Conservation (phyloP, 1,140 invertebrate genomes). For the Bombus ignitus region DNA sequence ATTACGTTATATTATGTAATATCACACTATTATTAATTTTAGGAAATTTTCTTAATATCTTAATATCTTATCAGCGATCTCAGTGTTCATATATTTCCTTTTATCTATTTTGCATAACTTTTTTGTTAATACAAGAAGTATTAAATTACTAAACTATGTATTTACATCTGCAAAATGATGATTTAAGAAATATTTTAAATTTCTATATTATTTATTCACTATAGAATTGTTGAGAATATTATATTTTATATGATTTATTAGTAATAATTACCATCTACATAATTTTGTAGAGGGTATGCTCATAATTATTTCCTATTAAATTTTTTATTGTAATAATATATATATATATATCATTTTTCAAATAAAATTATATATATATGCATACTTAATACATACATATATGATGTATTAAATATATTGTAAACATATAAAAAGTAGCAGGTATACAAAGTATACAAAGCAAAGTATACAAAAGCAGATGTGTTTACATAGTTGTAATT, state of each 20-base stretch:
- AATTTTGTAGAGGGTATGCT: not conserved
- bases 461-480: not conserved
- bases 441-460: too few relatives aligned
- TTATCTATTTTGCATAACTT: not conserved
- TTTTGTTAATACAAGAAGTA: not conserved
- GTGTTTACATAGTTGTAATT: not conserved
- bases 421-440: not conserved
- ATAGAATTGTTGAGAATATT: not conserved
- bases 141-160: not conserved
- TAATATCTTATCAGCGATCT: constrained; percentile 1
- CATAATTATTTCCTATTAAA: not conserved
- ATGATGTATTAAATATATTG: not conserved
- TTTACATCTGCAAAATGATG: not conserved
- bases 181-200: not conserved
- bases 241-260: not conserved
- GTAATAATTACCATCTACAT: not conserved
- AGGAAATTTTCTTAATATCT: not conserved
- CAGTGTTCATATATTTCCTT: not conserved
- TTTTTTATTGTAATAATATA: not conserved
- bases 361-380: too few relatives aligned
- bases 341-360: not conserved
- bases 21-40: constrained; percentile 20
- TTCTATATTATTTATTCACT: not conserved
- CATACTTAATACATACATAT: not conserved
- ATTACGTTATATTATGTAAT: not conserved